Base-by-base conservation (phyloP, 1,140 invertebrate genomes). In the Matsumurasca onukii region DNA sequence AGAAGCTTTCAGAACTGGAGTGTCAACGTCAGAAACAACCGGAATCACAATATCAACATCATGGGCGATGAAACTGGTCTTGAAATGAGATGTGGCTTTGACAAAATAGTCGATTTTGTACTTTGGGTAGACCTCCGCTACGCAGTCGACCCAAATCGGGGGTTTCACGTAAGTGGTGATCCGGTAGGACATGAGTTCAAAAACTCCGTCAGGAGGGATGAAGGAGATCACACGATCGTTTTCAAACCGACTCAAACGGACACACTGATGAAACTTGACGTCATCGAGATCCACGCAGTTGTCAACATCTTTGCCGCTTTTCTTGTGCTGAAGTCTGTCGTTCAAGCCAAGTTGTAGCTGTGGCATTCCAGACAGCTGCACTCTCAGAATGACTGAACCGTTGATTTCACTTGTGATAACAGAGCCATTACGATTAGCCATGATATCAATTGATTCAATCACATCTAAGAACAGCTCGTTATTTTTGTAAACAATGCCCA, bases 381-480 rank as follows among this genome's bases (percentile, higher is more conserved):
- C 98, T 70, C 98, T 84, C 98, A 99, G 99, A 83, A 98, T 99
- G 52, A 99, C 98, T 25, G 95, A 93, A 51, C 98, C 98, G 22
- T 99, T 96, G 73, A 99, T 99, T 82, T 99, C 98, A 82, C 95
- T 98, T 55, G 96, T 87, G 17, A 99, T 79, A 1, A 99, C 97
- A 84, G 98, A 98, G 0, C 97, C 98, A 83, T 97, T 98, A 0
- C 95, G 95, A 83, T 98, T 99, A 0, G 97, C 97, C 85, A 88
- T 70, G n/a, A 99, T 82, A 82, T 99, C 99, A 0, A 99, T 96
- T 12, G 95, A 98, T 80, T 99, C 98, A 73, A 99, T 99, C 1
- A 99, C 98, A 85, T 99, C 98, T 0, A 99, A 85, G 77, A 99
- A 99, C 0, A 99, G 98, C 86, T 99, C 98, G 82, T 99, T 99